Base-by-base conservation (phyloP, 1,140 invertebrate species). In the Atopsyche davidsoni region DNA sequence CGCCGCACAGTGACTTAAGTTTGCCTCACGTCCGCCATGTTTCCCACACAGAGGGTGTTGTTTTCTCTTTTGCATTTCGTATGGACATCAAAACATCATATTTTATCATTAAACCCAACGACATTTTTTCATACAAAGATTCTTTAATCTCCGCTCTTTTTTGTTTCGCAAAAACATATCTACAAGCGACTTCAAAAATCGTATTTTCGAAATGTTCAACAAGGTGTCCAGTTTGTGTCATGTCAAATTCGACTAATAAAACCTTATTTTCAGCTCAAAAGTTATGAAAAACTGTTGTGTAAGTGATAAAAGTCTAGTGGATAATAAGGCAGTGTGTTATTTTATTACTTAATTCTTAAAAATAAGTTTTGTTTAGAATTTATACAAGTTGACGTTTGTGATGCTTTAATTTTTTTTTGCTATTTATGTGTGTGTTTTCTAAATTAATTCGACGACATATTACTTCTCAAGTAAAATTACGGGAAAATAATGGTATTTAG, bases 1-100 rank as follows among this genome's bases (percentile, higher is more conserved):
- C 70, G 70, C 70, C 67, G 69, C 69, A 65, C 58, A 67, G 62
- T 57, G 63, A 60, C 57, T 65, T 59, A 63, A 69, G 64, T 68
- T 66, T 66, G 61, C 58, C 62, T 61, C 61, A 62, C 52, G 68
- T 63, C 68, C 67, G 70, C 70, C 70, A 72, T 72, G 67, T 72
- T 72, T 72, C 48, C 38, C 39, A 31, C 38, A 35, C 24, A 39
- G 10, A 50, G 48, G 48, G 48, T 50, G 48, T 50, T 50, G 48
- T 50, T 50, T 50, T 28, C 24, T 6, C n/a, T 28, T 49, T 21
- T 34, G 41, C 34, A 41, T n/a, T n/a, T 49, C 46, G 19, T 49
- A 49, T 49, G 38, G 39, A 13, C 17, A 47, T 39, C 36, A n/a
- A n/a, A n/a, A n/a, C n/a, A n/a, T n/a, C n/a, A n/a, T n/a, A n/a